These are phyloP conservation scores for Erpornis zantholeuca DNA, from an alignment of 2,113 vertebrate species.

Conservation along the genomic window DNA sequence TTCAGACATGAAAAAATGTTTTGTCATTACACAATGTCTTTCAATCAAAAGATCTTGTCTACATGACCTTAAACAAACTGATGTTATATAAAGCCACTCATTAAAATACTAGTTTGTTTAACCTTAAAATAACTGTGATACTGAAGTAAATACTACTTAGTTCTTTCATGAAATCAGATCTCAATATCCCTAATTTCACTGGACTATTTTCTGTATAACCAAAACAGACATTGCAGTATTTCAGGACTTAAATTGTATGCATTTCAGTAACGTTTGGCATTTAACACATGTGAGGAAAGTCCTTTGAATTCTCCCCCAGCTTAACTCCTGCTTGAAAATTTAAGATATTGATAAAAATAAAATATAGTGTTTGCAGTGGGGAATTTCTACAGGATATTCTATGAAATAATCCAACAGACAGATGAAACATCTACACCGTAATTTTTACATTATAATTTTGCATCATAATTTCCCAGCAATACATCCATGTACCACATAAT, in stretches of 20 bases:
- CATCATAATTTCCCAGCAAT: background rate
- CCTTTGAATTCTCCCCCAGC: background rate
- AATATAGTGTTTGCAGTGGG: background rate
- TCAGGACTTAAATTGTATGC: background rate
- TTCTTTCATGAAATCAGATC: background rate
- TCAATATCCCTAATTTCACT: background rate
- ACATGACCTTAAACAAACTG: constrained; percentile 15
- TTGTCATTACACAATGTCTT: constrained; percentile 26
- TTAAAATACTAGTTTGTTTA: background rate
- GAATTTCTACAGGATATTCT: background rate
- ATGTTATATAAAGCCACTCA: background rate
- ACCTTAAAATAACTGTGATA: background rate
- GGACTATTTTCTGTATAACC: background rate
- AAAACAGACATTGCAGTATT: background rate
- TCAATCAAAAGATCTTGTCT: background rate
- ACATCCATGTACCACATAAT: background rate
- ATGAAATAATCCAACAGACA: background rate
- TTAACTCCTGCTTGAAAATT: background rate
- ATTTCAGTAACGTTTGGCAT: background rate
- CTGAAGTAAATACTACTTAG: background rate
- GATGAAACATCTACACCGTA: background rate
- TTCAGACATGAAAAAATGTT: constrained; percentile 46
- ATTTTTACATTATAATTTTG: background rate
- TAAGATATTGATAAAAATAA: background rate
- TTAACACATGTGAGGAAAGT: background rate